These are phyloP conservation scores for Lateolabrax maculatus DNA, from an alignment of 2,797 vertebrate genomes.

Conservation along the genomic window DNA sequence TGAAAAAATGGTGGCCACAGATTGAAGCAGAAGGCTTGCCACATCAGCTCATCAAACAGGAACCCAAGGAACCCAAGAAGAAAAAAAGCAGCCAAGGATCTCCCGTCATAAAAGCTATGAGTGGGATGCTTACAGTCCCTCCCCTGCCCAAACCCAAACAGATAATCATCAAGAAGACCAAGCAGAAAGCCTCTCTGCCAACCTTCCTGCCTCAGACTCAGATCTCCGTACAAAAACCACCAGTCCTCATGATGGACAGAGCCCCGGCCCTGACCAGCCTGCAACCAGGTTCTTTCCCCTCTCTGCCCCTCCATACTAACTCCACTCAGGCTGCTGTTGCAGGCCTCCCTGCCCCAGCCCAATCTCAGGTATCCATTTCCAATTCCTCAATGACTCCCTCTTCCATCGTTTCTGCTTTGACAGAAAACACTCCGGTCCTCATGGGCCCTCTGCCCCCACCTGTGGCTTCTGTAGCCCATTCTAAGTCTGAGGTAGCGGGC, in stretches of 20 bases:
- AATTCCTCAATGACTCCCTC: conserved; percentile 75
- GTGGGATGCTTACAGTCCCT: conserved; percentile 72
- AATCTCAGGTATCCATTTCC: conserved; percentile 94
- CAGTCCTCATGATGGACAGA: conserved; percentile 77
- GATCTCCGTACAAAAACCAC: conserved; percentile 84
- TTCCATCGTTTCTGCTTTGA: conserved; percentile 68
- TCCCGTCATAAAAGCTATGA: conserved; percentile 80
- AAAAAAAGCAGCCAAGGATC: conserved; percentile 89
- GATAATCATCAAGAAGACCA: conserved; percentile 93
- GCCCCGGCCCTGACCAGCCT: conserved; percentile 74
- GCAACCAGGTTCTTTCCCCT: conserved; percentile 78
- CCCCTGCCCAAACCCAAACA: conserved; percentile 89
- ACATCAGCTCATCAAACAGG: conserved; percentile 83
- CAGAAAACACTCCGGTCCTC: conserved; percentile 72
- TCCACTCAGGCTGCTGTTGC: conserved; percentile 86
- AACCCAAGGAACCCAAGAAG: conserved; percentile 91
- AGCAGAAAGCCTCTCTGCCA: conserved; percentile 92
- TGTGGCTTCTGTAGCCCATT: conserved; percentile 59
- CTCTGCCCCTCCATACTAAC: conserved; percentile 70
- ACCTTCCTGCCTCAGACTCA: conserved; percentile 92
- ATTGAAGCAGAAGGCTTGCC: conserved; percentile 69
- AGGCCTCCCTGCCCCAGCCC: conserved; percentile 83
- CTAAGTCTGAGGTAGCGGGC: conserved; percentile 65
- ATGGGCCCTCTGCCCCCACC: conserved; percentile 52
- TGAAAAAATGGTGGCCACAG: conserved; percentile 91